These are phyloP conservation scores for Gambusia yucatana DNA, from an alignment of 2,797 vertebrate species.

Conservation along the genomic window DNA sequence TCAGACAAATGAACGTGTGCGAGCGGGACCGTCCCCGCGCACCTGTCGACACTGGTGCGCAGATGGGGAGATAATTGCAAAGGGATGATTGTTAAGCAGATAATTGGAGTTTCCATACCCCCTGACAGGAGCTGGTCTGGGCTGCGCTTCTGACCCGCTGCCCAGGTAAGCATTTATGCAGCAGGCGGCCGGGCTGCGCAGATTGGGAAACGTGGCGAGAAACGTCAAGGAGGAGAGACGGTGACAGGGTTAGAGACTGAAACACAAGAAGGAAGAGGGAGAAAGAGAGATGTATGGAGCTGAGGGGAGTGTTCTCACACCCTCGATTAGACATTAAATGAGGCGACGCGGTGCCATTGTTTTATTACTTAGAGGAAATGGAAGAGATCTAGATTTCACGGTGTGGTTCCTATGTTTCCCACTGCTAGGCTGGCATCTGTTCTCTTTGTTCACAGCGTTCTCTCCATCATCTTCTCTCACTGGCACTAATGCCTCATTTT, in stretches of 20 bases:
- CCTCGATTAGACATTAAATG: conserved; percentile 81
- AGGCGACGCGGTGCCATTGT: conserved; percentile 73
- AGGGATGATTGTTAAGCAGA: conserved; percentile 72
- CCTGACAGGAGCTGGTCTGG: conserved; percentile 67
- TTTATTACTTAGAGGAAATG: conserved; percentile 78
- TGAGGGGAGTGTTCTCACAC: conserved; percentile 73
- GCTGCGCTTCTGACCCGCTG: conserved; percentile 70
- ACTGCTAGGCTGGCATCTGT: conserved; percentile 76
- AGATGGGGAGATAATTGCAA: conserved; percentile 77
- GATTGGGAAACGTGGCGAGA: conserved; percentile 57
- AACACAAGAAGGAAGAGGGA: conserved; percentile 25
- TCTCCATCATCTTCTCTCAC: conserved; percentile 61
- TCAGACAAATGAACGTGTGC: conserved; percentile 44
- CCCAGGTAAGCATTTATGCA: conserved; percentile 77
- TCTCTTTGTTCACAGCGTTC: conserved; percentile 64
- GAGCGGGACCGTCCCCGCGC: conserved; percentile 53
- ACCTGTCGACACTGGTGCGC: conserved; percentile 68
- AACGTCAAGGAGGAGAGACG: conserved; percentile 51
- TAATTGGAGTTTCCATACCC: conserved; percentile 74
- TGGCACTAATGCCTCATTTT: conserved; percentile 58
- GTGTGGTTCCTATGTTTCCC: conserved; percentile 66
- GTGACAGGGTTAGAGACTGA: conserved; percentile 51
- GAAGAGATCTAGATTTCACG: conserved; percentile 71
- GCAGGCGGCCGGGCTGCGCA: conserved; percentile 47
- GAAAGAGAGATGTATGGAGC: conserved; percentile 60